Conservation (phyloP, 2,888 invertebrate genomes). For the Bombylius major region DNA sequence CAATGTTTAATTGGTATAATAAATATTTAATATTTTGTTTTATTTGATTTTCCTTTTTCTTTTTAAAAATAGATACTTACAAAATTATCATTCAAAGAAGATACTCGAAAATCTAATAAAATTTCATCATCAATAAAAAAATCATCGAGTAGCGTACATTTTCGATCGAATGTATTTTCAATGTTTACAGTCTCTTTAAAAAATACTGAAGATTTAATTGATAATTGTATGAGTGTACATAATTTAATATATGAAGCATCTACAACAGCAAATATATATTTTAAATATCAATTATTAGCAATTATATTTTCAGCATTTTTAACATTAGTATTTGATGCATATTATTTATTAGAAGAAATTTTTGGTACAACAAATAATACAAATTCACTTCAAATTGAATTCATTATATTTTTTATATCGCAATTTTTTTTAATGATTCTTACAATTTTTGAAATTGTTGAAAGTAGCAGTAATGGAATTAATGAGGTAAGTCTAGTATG, state of each 20-base stretch:
- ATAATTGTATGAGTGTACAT: conserved; percentile 13
- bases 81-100: no score
- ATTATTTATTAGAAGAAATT: conserved; percentile 33
- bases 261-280: conserved; percentile 34
- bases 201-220: conserved; percentile 30
- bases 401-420: conserved; percentile 34
- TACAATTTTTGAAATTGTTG: conserved; percentile 34
- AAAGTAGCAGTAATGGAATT: conserved; percentile 33
- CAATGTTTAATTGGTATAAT: no score
- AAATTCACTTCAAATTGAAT: conserved; percentile 23
- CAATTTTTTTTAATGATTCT: conserved; percentile 34
- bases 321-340: conserved; percentile 36
- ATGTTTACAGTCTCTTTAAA: neutral
- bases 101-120: no score
- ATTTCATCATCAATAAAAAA: no score
- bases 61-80: no score
- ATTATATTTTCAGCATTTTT: conserved; percentile 35
- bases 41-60: no score
- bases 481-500: conserved; percentile 31
- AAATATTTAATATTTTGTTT: no score
- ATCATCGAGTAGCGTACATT: no score
- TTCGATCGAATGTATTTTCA: neutral
- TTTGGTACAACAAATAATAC: conserved; percentile 17
- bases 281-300: conserved; percentile 34
- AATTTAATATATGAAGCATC: conserved; percentile 35